A percentile compares a stretch with the other conserved stretches of the same genome.
Evolutionary conservation across 92 coral and sea anemone genomes (phyloP).

Genomic region (Pocillopora meandrina): DNA sequence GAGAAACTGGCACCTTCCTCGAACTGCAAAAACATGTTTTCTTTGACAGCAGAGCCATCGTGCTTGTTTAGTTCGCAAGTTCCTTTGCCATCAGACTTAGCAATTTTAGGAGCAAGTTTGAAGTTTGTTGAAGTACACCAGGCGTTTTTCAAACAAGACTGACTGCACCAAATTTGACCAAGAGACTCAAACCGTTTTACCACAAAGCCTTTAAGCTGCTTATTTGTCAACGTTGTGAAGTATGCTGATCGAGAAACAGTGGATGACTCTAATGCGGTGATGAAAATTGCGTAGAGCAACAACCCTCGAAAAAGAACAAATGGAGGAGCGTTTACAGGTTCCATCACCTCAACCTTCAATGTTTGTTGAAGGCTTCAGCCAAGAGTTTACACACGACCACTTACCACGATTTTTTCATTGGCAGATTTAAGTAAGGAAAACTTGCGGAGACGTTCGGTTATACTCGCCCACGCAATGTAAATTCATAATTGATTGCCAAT

Average conservation of each 20-base stretch:
- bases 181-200: neutral
- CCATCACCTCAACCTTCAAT: neutral
- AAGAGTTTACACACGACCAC: no score
- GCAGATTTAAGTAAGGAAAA: no score
- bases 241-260: neutral
- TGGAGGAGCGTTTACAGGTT: neutral
- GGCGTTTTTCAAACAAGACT: neutral
- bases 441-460: no score
- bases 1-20: neutral
- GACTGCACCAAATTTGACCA: neutral
- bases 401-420: no score
- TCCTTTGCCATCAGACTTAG: constrained; percentile 4
- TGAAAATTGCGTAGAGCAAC: no score
- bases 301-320: neutral
- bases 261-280: no score
- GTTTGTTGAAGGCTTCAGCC: no score
- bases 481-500: no score
- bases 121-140: constrained; percentile 10
- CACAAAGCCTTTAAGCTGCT: neutral
- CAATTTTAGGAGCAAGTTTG: neutral
- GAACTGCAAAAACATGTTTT: neutral
- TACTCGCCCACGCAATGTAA: no score
- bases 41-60: neutral
- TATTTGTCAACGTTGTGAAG: neutral
- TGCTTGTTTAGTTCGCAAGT: constrained; percentile 5